Evolutionary conservation across 2,797 vertebrate genomes (phyloP).

Genomic region (Centropyge bicolor): DNA sequence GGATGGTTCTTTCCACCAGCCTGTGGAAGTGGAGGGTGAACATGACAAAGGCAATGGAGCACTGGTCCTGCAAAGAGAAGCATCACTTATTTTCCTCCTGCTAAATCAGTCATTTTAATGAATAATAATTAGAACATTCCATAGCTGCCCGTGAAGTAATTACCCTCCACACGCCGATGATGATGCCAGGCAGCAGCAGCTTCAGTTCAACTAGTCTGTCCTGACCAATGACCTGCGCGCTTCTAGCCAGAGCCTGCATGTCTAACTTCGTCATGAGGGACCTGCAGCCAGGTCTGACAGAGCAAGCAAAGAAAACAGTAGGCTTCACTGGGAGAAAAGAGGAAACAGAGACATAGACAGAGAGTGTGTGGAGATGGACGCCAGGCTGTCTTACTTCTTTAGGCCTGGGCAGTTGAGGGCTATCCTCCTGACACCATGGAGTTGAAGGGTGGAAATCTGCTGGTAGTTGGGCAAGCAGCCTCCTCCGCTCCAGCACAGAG

Average conservation of each 20-base stretch:
- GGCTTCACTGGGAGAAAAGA: conserved; percentile 32
- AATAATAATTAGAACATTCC: conserved; percentile 10
- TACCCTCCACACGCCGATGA: conserved; percentile 93
- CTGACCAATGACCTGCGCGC: conserved; percentile 74
- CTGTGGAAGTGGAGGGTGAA: conserved; percentile 89
- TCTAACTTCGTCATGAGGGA: conserved; percentile 87
- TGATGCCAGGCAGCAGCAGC: conserved; percentile 83
- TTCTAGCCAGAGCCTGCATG: conserved; percentile 74
- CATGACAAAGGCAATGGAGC: conserved; percentile 89
- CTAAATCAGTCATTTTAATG: conserved; percentile 1
- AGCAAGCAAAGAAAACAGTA: conserved; percentile 32
- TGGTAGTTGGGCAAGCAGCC: conserved; percentile 79
- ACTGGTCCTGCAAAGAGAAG: conserved; percentile 71
- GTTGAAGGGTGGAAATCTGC: conserved; percentile 83
- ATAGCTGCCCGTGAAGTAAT: conserved; percentile 34
- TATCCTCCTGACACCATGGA: conserved; percentile 87
- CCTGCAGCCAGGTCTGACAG: conserved; percentile 82
- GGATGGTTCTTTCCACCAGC: conserved; percentile 90
- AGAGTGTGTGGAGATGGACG: conserved; percentile 2
- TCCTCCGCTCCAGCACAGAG: conserved; percentile 84
- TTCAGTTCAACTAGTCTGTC: conserved; percentile 87
- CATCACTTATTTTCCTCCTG: background rate
- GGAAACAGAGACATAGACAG: conserved; percentile 18
- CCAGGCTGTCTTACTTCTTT: conserved; percentile 83
- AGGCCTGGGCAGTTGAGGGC: conserved; percentile 70